These are phyloP conservation scores for Halcyon chelicuti DNA, from an alignment of 2,797 vertebrate genomes.

Conservation along the genomic window DNA sequence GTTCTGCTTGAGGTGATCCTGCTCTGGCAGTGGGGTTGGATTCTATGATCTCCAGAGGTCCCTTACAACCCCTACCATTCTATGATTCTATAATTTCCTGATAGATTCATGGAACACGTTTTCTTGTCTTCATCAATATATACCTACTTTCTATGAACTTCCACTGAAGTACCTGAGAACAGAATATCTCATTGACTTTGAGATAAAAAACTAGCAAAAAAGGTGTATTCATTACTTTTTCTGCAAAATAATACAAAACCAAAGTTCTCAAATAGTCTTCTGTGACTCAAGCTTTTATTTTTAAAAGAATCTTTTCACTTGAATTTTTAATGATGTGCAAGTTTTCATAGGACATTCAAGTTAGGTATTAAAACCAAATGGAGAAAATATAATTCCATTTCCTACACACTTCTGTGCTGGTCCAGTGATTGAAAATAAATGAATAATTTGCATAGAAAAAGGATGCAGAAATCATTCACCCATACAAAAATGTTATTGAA, in stretches of 20 bases:
- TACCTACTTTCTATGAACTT: not conserved
- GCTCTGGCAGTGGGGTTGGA: no score
- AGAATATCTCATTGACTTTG: not conserved
- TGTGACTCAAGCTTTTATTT: not conserved
- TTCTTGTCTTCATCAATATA: not conserved
- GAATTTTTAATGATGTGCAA: not conserved
- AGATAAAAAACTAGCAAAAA: not conserved
- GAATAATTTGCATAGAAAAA: constrained; percentile 49
- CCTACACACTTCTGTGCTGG: not conserved
- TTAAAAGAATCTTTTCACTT: not conserved
- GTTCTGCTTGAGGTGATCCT: no score
- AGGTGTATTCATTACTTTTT: rapidly evolving
- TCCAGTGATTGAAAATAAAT: constrained; percentile 43
- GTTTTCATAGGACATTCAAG: not conserved
- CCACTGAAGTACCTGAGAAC: not conserved
- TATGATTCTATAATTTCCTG: not conserved
- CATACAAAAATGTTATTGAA: constrained; percentile 37
- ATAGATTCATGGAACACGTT: not conserved
- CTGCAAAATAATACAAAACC: not conserved
- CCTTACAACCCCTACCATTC: no score
- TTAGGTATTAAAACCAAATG: not conserved
- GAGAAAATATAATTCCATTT: constrained; percentile 20
- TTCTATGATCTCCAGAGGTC: no score
- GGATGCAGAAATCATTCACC: constrained; percentile 9
- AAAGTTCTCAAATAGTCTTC: not conserved